These are phyloP conservation scores for Drosophila arizonae DNA, from an alignment of 1,140 invertebrate species.

Conservation along the genomic window DNA sequence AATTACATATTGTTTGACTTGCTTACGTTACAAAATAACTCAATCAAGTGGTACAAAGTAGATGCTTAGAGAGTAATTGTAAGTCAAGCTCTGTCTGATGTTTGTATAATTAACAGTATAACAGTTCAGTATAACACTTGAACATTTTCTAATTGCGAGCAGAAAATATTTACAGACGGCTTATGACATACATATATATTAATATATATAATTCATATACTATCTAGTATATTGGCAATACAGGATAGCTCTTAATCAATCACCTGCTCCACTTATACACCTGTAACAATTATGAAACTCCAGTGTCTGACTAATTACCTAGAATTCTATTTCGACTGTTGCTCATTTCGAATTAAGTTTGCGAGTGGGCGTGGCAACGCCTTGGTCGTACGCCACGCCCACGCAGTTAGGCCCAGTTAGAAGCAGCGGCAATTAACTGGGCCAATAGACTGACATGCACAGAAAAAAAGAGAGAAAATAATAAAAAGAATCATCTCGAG, in stretches of 20 bases:
- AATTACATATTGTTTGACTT: too few relatives aligned
- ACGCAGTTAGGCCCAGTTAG: neutral
- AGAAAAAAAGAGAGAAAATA: neutral
- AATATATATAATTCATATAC: too few relatives aligned
- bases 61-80: too few relatives aligned
- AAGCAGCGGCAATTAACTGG: constrained; percentile 29
- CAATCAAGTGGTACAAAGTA: too few relatives aligned
- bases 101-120: too few relatives aligned
- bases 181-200: too few relatives aligned
- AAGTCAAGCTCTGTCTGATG: too few relatives aligned
- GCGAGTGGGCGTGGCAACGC: neutral
- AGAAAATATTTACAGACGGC: too few relatives aligned
- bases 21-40: too few relatives aligned
- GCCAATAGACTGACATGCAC: constrained; percentile 15
- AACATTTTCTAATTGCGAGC: too few relatives aligned
- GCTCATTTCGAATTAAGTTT: constrained; percentile 11
- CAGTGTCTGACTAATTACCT: constrained; percentile 17
- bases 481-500: neutral
- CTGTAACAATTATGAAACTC: constrained; percentile 29
- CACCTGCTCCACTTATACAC: too few relatives aligned
- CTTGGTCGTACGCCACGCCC: neutral
- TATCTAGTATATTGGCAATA: neutral
- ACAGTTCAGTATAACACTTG: too few relatives aligned
- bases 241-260: neutral
- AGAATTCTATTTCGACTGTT: constrained; percentile 6